Base-by-base conservation (phyloP, 2,113 vertebrate genomes). In the Fregata magnificens region DNA sequence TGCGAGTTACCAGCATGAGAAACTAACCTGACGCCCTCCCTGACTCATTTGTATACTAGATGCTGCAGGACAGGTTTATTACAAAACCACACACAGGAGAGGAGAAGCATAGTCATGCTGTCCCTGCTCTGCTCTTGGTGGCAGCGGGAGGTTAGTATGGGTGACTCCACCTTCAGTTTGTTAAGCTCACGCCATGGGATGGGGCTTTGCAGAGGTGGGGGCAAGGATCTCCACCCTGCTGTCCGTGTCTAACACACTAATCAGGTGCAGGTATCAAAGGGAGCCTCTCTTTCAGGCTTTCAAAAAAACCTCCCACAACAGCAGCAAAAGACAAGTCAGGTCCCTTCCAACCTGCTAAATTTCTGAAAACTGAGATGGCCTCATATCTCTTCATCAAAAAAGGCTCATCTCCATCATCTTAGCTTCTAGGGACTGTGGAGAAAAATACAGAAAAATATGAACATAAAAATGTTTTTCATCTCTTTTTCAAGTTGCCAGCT, bases 81-180 rank as follows among this genome's bases (percentile, higher is more conserved):
- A 66, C 18, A 82, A 69, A 67, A 11, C 15, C 10, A 49, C 1
- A 1, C 32, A 49, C 7, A 55, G 38, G 56, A 61, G 34, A 56
- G 32, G 17, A 80, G 40, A 21, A 81, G 59, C 67, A 44, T n/a
- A 74, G 69, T n/a, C 73, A 26, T 1, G 11, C 34, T 62, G 18
- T 71, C 72, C 56, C 52, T 55, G 83, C 47, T 76, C 52, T 81
- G 61, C 63, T 82, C 47, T 3, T 49, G 40, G 63, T 6, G 13
- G 52, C 47, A 71, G 69, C 9, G 0, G 71, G 22, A 91, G 28
- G 29, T 79, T 32, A 17, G 28, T 40, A 21, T 0, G 0, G 59
- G 63, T 56, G 31, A 73, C 49, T 84, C 36, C 58, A 74, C 9
- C 44, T 65, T 31, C 74, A 88, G 42, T 29, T 81, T 19, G 40